phyloP scores from a whole-genome alignment of 2,797 vertebrate genomes.

The Hippocampus kuda region DNA sequence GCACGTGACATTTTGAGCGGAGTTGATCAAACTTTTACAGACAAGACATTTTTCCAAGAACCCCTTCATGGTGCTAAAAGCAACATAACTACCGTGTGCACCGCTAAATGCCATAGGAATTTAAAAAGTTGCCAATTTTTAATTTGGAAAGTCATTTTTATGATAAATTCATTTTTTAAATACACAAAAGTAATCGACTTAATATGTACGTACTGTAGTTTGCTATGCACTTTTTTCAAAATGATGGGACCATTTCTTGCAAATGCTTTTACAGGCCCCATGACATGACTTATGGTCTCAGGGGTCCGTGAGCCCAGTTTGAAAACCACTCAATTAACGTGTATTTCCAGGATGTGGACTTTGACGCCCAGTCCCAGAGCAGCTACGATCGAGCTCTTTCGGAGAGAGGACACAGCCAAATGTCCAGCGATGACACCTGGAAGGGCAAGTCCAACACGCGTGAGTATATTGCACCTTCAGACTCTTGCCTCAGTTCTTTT shows the following conservation, averaged over 20 bases:
- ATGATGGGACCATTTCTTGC: background rate
- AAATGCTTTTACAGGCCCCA: background rate
- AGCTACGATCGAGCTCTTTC: conserved; percentile 89
- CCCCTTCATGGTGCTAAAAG: background rate
- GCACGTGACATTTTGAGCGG: background rate
- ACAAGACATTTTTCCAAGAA: background rate
- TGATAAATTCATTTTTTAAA: background rate
- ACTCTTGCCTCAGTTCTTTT: background rate
- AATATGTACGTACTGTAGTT: background rate
- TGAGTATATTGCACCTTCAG: conserved; percentile 56
- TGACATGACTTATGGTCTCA: background rate
- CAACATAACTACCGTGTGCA: background rate
- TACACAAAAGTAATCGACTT: background rate
- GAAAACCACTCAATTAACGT: conserved; percentile 5
- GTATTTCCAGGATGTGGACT: conserved; percentile 78
- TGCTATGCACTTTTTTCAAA: background rate
- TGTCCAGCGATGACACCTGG: conserved; percentile 95
- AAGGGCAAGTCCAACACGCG: conserved; percentile 79
- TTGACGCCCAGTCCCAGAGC: conserved; percentile 89
- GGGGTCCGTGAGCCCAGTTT: background rate
- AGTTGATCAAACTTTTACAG: background rate
- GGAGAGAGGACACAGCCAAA: conserved; percentile 89
- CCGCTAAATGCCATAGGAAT: too few relatives aligned
- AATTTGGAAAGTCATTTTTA: background rate
- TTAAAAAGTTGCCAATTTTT: too few relatives aligned